Percentiles rank a stretch among this genome's conserved stretches.
These are phyloP conservation scores for Octodonta nipae DNA, from an alignment of 2,888 invertebrate species.

Conservation along the genomic window DNA sequence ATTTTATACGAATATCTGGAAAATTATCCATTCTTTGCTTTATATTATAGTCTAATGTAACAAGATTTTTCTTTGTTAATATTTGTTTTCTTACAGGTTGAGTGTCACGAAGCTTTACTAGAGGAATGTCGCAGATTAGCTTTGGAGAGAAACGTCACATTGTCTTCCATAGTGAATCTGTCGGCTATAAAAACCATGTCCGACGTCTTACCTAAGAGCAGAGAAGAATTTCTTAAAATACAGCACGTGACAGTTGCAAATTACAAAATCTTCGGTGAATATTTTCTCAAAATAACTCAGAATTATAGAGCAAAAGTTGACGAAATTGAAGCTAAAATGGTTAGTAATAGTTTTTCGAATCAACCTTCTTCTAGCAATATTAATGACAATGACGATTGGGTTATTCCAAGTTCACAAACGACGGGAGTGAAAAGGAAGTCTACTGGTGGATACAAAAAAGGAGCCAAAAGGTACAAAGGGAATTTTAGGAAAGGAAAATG, in stretches of 20 bases:
- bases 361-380: conserved; percentile 4
- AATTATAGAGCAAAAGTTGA: conserved; percentile 38
- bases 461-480: conserved; percentile 17
- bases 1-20: too few relatives aligned
- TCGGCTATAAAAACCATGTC: conserved; percentile 66
- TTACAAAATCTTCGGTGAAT: conserved; percentile 69
- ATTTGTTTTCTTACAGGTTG: too few relatives aligned
- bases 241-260: conserved; percentile 81
- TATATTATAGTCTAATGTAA: too few relatives aligned
- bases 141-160: conserved; percentile 44
- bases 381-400: conserved; percentile 15
- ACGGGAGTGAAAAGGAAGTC: conserved; percentile 16
- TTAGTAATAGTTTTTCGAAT: background rate
- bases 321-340: conserved; percentile 9
- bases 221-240: conserved; percentile 64
- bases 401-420: conserved; percentile 6
- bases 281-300: conserved; percentile 61
- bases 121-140: conserved; percentile 53
- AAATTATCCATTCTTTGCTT: too few relatives aligned
- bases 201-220: conserved; percentile 55
- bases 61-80: too few relatives aligned
- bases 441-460: conserved; percentile 13
- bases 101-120: conserved; percentile 52
- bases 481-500: conserved; percentile 10
- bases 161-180: conserved; percentile 52